phyloP scores from a whole-genome alignment of 2,797 vertebrate species.

The Gallinago solitaria region DNA sequence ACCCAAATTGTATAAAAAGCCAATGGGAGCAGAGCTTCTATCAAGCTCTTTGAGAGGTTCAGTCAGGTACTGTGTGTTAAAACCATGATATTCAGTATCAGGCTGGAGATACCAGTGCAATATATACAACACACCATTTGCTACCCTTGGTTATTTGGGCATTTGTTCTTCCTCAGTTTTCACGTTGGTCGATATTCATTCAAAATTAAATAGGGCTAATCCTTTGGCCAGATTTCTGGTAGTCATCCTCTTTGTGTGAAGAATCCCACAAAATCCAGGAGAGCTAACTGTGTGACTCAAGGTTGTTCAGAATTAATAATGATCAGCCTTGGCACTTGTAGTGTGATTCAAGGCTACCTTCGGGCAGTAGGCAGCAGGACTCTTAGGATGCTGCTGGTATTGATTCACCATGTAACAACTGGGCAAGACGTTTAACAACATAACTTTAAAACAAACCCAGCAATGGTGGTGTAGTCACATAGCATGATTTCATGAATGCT shows the following conservation, averaged over 20 bases:
- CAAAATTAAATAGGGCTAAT: background rate
- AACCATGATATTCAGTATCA: background rate
- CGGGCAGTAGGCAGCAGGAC: background rate
- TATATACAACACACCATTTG: background rate
- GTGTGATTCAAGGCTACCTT: background rate
- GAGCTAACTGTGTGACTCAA: background rate
- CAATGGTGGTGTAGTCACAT: background rate
- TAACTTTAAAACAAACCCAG: background rate
- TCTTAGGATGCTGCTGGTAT: background rate
- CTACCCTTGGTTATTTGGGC: background rate
- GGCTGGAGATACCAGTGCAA: background rate
- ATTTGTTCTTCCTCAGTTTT: background rate
- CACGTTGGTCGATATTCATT: rapidly evolving
- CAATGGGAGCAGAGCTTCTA: background rate
- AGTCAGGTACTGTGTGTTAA: background rate
- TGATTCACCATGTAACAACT: background rate
- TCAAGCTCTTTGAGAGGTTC: background rate
- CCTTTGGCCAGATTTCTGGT: background rate
- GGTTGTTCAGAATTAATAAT: background rate
- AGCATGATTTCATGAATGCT: background rate
- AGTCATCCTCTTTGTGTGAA: background rate
- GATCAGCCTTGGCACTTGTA: background rate
- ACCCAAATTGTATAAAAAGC: background rate
- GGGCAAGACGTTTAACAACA: background rate
- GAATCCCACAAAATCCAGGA: background rate